Percentiles rank a stretch among this genome's conserved stretches.
Conservation (phyloP, 2,888 invertebrate species). For the Ormyrus pomaceus region DNA sequence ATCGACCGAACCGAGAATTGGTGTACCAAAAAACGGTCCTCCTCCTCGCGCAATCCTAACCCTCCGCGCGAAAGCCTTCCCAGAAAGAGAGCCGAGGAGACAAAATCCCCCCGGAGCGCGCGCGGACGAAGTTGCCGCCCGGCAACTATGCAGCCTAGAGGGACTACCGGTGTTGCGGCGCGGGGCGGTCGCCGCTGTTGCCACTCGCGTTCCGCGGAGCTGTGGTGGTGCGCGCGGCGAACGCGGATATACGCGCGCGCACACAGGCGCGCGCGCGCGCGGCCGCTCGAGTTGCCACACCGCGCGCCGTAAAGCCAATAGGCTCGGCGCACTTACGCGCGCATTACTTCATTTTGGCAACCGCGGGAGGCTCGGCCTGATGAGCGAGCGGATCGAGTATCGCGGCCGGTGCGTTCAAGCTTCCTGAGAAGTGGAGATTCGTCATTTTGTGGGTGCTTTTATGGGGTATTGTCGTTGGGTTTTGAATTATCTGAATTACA, state of each 20-base stretch:
- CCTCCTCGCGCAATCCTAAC: not conserved
- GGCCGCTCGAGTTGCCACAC: constrained; percentile 18
- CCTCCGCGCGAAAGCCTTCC: not conserved
- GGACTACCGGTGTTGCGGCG: constrained; percentile 51
- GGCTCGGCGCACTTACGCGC: not conserved
- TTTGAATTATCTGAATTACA: too few species aligned
- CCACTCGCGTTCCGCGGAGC: too few species aligned
- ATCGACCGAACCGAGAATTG: too few species aligned
- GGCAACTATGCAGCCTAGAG: constrained; percentile 49
- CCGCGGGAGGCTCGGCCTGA: constrained; percentile 5
- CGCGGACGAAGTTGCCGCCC: constrained; percentile 37
- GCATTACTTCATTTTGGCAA: constrained; percentile 26
- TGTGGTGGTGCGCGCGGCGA: not conserved
- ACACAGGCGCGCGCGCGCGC: too few species aligned
- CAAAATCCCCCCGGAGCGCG: too few species aligned
- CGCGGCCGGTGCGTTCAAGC: too few species aligned
- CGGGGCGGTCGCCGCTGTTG: not conserved
- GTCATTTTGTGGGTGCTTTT: too few species aligned
- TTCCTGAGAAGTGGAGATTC: too few species aligned
- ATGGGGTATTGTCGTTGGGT: too few species aligned
- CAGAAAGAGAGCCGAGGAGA: not conserved
- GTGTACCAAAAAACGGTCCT: too few species aligned
- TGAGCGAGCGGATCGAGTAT: not conserved
- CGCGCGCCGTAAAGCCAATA: not conserved
- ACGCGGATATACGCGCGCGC: not conserved